Evolutionary conservation across 2,797 vertebrate genomes (phyloP), one percentile per base, ranked within the genome.

Genomic region (Sebastes goodei): DNA sequence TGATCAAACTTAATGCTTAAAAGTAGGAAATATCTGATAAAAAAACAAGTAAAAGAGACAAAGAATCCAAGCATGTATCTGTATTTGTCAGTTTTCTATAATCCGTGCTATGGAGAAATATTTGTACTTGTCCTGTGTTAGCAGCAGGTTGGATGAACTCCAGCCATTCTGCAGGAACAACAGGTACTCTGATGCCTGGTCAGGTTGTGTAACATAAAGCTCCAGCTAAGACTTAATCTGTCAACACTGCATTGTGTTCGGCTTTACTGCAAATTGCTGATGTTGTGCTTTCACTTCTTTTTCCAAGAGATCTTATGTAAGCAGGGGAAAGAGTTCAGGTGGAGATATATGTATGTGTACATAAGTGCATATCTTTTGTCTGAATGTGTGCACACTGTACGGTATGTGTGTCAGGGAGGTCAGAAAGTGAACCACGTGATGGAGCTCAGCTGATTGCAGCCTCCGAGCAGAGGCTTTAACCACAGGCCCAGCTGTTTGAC

Each of bases 371-470:
- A 20, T 76, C 27, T 74, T 78, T 60, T 67, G 46, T 59, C 49
- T 9, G 32, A 53, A 29, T 0, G 23, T 42, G 59, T 25, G 59
- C 65, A 1, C 14, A 11, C 49, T 4, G 55, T 27, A 12, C 61
- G 3, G 35, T 68, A 55, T 74, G 33, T 68, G 59, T 72, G 38
- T 72, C 4, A 32, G 61, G 23, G 64, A 80, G 84, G 86, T 90
- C 87, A 90, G 74, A 59, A 30, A 77, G 66, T 7, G 32, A 76
- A 71, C 23, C 65, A 15, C 66, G 83, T 81, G 87, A 87, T 30
- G 4, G 33, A 15, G 65, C 84, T 89, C 88, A 90, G 91, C 92
- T 90, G 92, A 93, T 90, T 67, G 77, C 62, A 76, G 83, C 80
- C 78, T 82, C 74, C 3, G 25, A 84, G 77, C 67, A 23, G 74